A percentile compares a stretch with the other conserved stretches of the same genome.
These are phyloP conservation scores for Philypnodon macrostomus DNA, from an alignment of 2,797 vertebrate genomes.

Conservation along the genomic window DNA sequence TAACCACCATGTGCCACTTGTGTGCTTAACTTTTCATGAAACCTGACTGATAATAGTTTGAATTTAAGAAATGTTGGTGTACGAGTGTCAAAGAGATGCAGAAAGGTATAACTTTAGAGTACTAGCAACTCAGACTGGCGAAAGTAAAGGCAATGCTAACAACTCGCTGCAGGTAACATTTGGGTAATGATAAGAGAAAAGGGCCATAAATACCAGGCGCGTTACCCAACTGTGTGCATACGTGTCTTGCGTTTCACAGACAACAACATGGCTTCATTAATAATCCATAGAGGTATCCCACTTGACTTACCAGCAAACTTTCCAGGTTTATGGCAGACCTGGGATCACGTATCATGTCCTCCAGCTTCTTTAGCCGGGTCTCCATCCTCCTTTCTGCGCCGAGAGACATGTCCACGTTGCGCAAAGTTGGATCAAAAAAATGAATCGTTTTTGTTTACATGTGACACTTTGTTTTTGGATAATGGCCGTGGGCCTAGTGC, in stretches of 20 bases:
- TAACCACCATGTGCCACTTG: constrained; percentile 17
- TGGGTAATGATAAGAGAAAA: background rate
- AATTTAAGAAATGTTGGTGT: background rate
- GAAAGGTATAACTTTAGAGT: too few species aligned
- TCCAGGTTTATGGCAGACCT: constrained; percentile 80
- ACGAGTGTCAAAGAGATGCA: too few species aligned
- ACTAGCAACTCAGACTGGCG: too few species aligned
- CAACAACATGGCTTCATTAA: constrained; percentile 50
- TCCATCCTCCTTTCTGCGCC: constrained; percentile 83
- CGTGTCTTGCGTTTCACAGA: constrained; percentile 28
- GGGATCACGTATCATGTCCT: constrained; percentile 80
- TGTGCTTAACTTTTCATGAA: background rate
- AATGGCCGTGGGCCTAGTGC: constrained; percentile 69
- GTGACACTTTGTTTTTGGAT: constrained; percentile 63
- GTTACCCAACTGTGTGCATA: constrained; percentile 15
- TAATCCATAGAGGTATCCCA: constrained; percentile 49
- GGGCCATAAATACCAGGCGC: background rate
- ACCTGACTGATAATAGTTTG: background rate
- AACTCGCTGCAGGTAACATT: constrained; percentile 17
- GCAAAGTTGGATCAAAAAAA: constrained; percentile 12
- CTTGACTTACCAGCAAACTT: constrained; percentile 81
- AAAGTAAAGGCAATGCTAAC: constrained; percentile 12
- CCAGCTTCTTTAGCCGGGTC: constrained; percentile 77
- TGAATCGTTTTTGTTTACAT: constrained; percentile 53
- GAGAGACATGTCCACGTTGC: constrained; percentile 70